Conservation (phyloP, 1,140 invertebrate genomes). For the Dendroctonus ponderosae region DNA sequence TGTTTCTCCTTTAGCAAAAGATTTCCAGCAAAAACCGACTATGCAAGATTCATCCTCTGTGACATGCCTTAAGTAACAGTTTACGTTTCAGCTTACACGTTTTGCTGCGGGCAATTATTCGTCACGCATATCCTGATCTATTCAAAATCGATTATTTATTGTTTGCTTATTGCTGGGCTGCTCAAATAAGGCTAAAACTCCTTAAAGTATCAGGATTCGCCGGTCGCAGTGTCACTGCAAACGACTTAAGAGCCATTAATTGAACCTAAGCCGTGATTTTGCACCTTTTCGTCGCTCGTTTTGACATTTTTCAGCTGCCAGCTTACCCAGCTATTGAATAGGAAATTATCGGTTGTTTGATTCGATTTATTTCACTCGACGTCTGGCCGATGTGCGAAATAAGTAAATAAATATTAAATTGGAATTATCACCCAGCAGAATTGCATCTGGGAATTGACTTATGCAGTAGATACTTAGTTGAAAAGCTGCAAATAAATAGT, state of each 20-base stretch:
- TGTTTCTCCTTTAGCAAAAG: no score
- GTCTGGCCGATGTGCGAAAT: no score
- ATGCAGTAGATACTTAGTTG: no score
- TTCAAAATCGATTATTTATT: neutral
- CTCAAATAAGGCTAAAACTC: conserved; percentile 4
- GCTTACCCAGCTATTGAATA: conserved; percentile 22
- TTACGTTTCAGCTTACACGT: no score
- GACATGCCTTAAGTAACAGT: no score
- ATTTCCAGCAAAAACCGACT: no score
- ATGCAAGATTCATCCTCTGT: no score
- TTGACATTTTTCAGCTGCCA: conserved; percentile 27
- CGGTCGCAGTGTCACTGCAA: conserved; percentile 16
- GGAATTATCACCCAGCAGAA: no score
- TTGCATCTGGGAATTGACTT: no score
- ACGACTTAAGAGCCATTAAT: conserved; percentile 24
- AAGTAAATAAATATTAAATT: no score
- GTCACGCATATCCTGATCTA: no score
- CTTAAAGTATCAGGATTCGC: neutral
- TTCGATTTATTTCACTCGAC: conserved; percentile 17
- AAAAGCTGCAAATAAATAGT: no score
- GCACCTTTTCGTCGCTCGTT: conserved; percentile 23
- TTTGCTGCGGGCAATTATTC: neutral
- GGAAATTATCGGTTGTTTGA: conserved; percentile 23
- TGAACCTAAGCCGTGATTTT: conserved; percentile 28
- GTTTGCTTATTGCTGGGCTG: neutral